A percentile compares a stretch with the other conserved stretches of the same genome.
These are phyloP conservation scores for Anas bernieri DNA, from an alignment of 2,797 vertebrate species.

Conservation along the genomic window DNA sequence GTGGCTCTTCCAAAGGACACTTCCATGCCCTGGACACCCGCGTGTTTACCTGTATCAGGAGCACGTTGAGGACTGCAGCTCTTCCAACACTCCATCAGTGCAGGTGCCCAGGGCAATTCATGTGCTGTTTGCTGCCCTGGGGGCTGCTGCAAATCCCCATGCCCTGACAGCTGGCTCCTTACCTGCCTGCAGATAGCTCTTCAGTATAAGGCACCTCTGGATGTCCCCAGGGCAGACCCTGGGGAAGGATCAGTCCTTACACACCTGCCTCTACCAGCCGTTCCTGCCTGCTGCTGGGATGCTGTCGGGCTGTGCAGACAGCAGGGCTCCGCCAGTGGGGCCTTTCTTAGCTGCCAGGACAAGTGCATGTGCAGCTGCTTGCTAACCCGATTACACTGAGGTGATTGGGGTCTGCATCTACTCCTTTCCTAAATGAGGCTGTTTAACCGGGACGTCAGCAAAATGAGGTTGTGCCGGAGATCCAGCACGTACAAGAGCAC, in stretches of 20 bases:
- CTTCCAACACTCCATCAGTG: background rate
- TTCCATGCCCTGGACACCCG: background rate
- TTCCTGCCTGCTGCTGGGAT: background rate
- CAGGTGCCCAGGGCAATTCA: background rate
- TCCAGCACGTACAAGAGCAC: background rate
- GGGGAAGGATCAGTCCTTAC: background rate
- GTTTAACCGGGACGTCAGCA: background rate
- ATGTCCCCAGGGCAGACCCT: background rate
- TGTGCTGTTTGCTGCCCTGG: background rate
- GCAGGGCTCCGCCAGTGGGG: background rate
- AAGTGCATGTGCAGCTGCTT: background rate
- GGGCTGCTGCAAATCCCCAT: background rate
- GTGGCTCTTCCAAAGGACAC: background rate
- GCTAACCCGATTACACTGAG: background rate
- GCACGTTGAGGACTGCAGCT: background rate
- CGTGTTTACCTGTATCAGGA: too few relatives aligned
- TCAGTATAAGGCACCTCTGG: background rate
- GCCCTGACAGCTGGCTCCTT: background rate
- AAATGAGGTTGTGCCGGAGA: conserved; percentile 9
- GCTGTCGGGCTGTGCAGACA: background rate
- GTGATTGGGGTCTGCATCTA: background rate
- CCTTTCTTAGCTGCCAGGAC: background rate
- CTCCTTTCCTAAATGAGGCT: background rate
- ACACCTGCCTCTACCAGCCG: background rate
- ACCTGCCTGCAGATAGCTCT: background rate